These are phyloP conservation scores for Drosophila helvetica DNA, from an alignment of 2,888 invertebrate species.

Conservation along the genomic window DNA sequence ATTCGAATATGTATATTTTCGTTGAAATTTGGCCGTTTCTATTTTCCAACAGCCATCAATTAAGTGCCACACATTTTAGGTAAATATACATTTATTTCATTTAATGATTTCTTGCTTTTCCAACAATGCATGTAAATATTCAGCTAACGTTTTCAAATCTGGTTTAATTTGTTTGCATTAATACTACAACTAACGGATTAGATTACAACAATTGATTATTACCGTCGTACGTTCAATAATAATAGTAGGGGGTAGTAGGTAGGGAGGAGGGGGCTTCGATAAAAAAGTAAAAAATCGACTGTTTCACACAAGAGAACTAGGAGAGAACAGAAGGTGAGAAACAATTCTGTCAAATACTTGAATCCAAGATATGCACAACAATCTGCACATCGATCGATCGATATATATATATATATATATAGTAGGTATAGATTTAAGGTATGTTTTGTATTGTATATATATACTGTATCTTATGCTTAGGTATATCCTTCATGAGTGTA, in stretches of 20 bases:
- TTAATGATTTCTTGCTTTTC: slow-evolving; percentile 66
- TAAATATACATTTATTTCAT: slow-evolving; percentile 78
- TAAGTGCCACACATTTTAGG: slow-evolving; percentile 31
- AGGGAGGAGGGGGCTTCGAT: slow-evolving; percentile 19
- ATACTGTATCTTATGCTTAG: slow-evolving; percentile 43
- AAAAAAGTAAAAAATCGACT: slow-evolving; percentile 62
- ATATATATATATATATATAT: slow-evolving; percentile 19
- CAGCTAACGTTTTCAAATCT: slow-evolving; percentile 57
- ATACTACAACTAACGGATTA: slow-evolving; percentile 63
- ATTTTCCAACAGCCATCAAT: neutral
- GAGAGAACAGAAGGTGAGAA: slow-evolving; percentile 37
- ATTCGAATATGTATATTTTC: neutral
- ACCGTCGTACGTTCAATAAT: slow-evolving; percentile 8
- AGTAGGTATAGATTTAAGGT: slow-evolving; percentile 15
- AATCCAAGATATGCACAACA: slow-evolving; percentile 46
- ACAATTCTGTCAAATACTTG: slow-evolving; percentile 56
- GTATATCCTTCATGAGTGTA: slow-evolving; percentile 77
- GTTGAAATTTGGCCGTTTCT: neutral
- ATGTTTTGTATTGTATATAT: slow-evolving; percentile 43
- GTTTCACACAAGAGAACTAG: slow-evolving; percentile 50
- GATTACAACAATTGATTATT: slow-evolving; percentile 48
- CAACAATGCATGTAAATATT: slow-evolving; percentile 77
- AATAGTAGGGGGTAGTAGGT: neutral
- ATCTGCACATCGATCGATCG: neutral
- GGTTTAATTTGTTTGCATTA: slow-evolving; percentile 40